Percentiles rank a stretch among this genome's conserved stretches.
phyloP scores from a whole-genome alignment of 2,113 vertebrate species.

The Pachyramphus minor region DNA sequence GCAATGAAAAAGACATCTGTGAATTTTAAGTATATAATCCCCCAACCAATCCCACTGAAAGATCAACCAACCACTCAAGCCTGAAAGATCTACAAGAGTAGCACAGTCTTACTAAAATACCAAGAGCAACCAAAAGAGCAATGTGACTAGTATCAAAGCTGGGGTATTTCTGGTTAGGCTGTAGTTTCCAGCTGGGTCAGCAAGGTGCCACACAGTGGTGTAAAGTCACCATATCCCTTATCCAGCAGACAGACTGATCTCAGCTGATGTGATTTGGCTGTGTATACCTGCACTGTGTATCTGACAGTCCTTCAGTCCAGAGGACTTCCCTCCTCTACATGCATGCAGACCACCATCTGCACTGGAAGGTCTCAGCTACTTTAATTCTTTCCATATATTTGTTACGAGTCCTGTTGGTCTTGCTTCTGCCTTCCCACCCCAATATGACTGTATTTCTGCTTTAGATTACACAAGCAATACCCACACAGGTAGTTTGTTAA shows the following conservation, averaged over 20 bases:
- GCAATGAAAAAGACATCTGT: not conserved
- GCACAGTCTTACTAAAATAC: not conserved
- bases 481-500: slow-evolving; percentile 15
- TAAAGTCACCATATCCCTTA: not conserved
- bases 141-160: not conserved
- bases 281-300: not conserved
- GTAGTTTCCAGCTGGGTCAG: not conserved
- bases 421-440: not conserved
- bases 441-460: slow-evolving; percentile 4
- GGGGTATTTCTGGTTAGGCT: not conserved
- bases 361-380: not conserved
- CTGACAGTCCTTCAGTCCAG: not conserved
- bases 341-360: not conserved
- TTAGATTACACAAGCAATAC: slow-evolving; percentile 30
- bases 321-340: not conserved
- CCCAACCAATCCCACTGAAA: not conserved
- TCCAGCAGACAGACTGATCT: not conserved
- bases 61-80: not conserved
- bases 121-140: not conserved
- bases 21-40: not conserved
- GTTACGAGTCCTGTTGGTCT: not conserved
- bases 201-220: not conserved
- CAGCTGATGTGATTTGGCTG: not conserved
- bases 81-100: not conserved
- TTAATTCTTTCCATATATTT: not conserved